Evolutionary conservation across 2,797 vertebrate species (phyloP), one percentile per base, ranked within the genome.

Genomic region (Oreonectes daqikongensis): DNA sequence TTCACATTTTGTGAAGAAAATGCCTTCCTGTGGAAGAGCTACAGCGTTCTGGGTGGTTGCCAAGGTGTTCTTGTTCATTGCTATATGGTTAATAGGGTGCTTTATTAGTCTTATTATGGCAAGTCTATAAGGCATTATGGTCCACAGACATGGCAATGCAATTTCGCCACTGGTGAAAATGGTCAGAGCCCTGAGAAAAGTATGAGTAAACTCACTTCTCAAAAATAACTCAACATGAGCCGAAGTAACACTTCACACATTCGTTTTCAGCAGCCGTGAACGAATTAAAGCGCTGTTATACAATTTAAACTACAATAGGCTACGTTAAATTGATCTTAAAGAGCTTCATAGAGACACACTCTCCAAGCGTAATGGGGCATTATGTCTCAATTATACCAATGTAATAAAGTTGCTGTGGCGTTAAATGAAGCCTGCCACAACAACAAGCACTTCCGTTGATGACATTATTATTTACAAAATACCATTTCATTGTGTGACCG

Each of bases 401-500:
- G 40, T 69, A 63, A 76, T 76, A 46, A 72, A 32, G 20, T 32
- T 59, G 61, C 3, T 10, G 18, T 6, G 4, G 5, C 55, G 8
- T 14, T 50, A 57, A 69, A 74, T 74, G 50, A 20, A 68, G 64
- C 60, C 63, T 14, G 1, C 20, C 5, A 20, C 60, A 32, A 63
- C 32, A 52, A 40, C 46, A 64, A 38, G 59, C 63, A 8, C 26
- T 11, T 26, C 22, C 30, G 38, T 5, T 65, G 63, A 72, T 72
- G 50, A 40, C 15, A 42, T 24, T 59, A 78, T 77, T 72, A 63
- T 69, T 52, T 42, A 64, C 20, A 24, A 40, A 72, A 75, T 42
- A 3, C 24, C 69, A 65, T 53, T 26, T 52, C 61, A 59, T 70
- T 5, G n/a, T 52, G 2, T 24, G 60, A 24, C 66, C 30, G 24